Percentiles rank a stretch among this genome's conserved stretches.
Evolutionary conservation across 2,888 invertebrate species (phyloP).

Genomic region (Acholoe squamosa): DNA sequence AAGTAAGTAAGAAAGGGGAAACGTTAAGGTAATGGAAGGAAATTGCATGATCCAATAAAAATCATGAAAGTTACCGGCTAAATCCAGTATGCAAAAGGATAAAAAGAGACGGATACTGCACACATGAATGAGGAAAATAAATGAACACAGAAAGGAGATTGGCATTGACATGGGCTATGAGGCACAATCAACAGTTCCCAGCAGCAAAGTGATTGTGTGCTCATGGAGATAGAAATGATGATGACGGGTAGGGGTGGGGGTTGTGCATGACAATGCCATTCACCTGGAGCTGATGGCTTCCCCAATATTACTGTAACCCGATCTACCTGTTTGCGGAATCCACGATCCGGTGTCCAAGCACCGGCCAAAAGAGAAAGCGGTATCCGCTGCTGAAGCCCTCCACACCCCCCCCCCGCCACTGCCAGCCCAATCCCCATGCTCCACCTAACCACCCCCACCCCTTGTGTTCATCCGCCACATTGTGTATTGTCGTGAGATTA

Average conservation of each 20-base stretch:
- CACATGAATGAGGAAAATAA: too few relatives aligned
- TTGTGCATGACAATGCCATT: not conserved
- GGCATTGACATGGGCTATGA: too few relatives aligned
- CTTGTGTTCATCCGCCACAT: not conserved
- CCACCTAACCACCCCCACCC: not conserved
- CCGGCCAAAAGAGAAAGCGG: not conserved
- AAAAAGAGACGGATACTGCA: too few relatives aligned
- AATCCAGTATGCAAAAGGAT: too few relatives aligned
- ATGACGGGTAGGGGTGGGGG: not conserved
- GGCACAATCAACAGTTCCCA: too few relatives aligned
- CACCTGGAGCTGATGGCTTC: not conserved
- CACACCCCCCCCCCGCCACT: not conserved
- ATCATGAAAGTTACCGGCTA: too few relatives aligned
- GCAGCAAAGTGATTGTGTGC: too few relatives aligned
- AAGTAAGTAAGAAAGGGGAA: too few relatives aligned
- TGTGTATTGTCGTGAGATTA: not conserved
- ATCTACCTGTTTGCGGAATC: not conserved
- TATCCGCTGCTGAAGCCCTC: not conserved
- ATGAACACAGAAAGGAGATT: too few relatives aligned
- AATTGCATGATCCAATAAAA: too few relatives aligned
- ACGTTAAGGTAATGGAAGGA: too few relatives aligned
- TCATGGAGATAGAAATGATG: too few relatives aligned
- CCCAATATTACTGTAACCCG: slow-evolving; percentile 28
- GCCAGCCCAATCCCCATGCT: not conserved
- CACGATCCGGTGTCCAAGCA: slow-evolving; percentile 1